Percentiles rank a stretch among this genome's conserved stretches.
These are phyloP conservation scores for Andrena cerasifolii DNA, from an alignment of 1,140 invertebrate genomes.

Conservation along the genomic window DNA sequence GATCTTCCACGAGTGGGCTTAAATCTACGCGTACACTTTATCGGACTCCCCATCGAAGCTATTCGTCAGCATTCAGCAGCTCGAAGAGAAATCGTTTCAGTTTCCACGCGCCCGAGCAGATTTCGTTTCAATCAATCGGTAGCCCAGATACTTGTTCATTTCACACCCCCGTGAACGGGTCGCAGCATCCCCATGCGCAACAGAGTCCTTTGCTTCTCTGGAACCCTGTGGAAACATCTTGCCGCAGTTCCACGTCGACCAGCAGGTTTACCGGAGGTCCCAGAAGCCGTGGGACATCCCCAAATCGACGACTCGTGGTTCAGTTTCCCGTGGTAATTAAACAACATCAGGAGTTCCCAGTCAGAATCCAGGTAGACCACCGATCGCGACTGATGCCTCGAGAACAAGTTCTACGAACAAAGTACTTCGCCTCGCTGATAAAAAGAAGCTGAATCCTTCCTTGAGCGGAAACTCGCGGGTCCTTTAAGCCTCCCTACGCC, in stretches of 20 bases:
- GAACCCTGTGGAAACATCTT: slow-evolving; percentile 49
- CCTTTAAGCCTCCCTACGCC: no score
- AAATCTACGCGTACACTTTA: not conserved
- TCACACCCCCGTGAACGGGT: slow-evolving; percentile 71
- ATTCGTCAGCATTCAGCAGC: not conserved
- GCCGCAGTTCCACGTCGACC: slow-evolving; percentile 56
- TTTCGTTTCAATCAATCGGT: slow-evolving; percentile 65
- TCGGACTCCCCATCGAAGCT: not conserved
- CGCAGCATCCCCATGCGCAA: slow-evolving; percentile 54
- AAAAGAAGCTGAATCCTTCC: no score
- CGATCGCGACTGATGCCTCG: no score
- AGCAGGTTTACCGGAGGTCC: slow-evolving; percentile 32
- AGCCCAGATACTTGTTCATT: slow-evolving; percentile 64
- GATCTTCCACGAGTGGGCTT: no score
- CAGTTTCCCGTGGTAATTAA: no score
- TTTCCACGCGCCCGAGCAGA: slow-evolving; percentile 58
- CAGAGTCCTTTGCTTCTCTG: slow-evolving; percentile 48
- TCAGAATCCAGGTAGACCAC: no score
- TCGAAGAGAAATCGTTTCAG: slow-evolving; percentile 15
- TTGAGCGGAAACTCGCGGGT: no score
- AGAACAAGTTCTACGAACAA: no score
- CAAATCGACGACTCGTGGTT: no score
- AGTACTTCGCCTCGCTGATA: no score
- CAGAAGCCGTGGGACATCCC: no score
- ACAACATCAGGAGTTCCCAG: no score